phyloP scores from a whole-genome alignment of 2,888 invertebrate genomes.

The Tenodera sinensis region DNA sequence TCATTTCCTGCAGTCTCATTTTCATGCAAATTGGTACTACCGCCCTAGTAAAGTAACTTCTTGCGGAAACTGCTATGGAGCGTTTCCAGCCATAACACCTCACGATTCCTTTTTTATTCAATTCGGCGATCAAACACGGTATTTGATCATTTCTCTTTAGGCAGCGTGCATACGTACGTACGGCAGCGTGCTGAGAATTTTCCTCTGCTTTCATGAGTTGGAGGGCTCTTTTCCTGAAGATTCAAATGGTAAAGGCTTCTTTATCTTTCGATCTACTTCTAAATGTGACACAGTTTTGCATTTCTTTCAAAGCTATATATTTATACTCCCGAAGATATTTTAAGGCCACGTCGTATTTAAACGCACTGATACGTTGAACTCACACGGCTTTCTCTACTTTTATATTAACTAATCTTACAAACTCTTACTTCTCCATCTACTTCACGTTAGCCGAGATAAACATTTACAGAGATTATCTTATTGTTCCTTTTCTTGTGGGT shows the following conservation, averaged over 20 bases:
- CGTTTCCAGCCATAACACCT: background rate
- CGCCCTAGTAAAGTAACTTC: background rate
- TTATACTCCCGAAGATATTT: background rate
- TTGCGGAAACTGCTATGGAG: background rate
- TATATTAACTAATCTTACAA: too few species aligned
- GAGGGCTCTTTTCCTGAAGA: too few species aligned
- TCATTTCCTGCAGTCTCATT: background rate
- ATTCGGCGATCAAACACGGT: background rate
- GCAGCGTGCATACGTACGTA: background rate
- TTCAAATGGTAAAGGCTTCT: background rate
- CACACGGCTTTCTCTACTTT: too few species aligned
- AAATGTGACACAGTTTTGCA: background rate
- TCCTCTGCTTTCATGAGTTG: background rate
- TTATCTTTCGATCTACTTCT: background rate
- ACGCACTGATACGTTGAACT: too few species aligned
- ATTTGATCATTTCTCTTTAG: background rate
- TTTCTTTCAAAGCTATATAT: too few species aligned
- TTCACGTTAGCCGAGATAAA: too few species aligned
- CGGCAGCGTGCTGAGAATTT: background rate
- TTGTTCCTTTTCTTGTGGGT: too few species aligned
- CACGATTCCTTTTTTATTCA: background rate
- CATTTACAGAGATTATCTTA: too few species aligned
- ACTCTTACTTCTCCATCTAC: too few species aligned
- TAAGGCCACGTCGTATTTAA: too few species aligned
- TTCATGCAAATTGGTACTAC: background rate